Evolutionary conservation across 1,140 invertebrate species (phyloP), one percentile per base, ranked within the genome.

Genomic region (Theocolax elegans): DNA sequence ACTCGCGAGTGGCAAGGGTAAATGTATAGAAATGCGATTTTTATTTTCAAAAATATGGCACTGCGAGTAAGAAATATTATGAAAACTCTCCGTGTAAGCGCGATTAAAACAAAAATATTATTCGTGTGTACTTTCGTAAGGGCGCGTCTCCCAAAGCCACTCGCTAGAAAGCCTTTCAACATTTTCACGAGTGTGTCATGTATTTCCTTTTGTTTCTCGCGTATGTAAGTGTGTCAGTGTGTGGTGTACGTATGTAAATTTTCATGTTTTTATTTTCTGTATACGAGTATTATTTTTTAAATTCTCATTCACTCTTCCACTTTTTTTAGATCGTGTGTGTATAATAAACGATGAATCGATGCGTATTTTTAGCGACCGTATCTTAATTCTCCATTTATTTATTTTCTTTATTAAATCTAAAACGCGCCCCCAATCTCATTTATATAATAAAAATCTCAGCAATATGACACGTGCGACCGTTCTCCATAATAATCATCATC

Each of bases 381-480:
- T 71, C 59, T 38, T 53, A 15, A 59, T 69, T 67, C 66, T 72
- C 10, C 10, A 35, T 35, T 35, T 67, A 31, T 46, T 46, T 46
- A 53, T 40, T 27, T 40, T 40, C 15, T 19, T 54, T 65, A 15
- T 35, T 19, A 7, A 58, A 54, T 65, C 48, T 58, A 42, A n/a
- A 67, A 64, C 46, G 40, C 64, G 72, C 65, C 65, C 70, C 46
- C 46, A 40, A 35, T 66, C 23, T 54, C 58, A 31, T 46, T 46
- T 66, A 60, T 71, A 48, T 72, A 53, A 74, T 74, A 68, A 72
- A 66, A 74, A 72, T 72, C 73, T 74, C 69, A 60, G 68, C 69
- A 64, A 64, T 66, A 65, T 48, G 72, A 74, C 68, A 68, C 64
- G 49, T 62, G 48, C 60, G 46, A 58, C 56, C 40, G 60, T 58